phyloP scores from a whole-genome alignment of 2,888 invertebrate species.

The Druceiella hillmani region DNA sequence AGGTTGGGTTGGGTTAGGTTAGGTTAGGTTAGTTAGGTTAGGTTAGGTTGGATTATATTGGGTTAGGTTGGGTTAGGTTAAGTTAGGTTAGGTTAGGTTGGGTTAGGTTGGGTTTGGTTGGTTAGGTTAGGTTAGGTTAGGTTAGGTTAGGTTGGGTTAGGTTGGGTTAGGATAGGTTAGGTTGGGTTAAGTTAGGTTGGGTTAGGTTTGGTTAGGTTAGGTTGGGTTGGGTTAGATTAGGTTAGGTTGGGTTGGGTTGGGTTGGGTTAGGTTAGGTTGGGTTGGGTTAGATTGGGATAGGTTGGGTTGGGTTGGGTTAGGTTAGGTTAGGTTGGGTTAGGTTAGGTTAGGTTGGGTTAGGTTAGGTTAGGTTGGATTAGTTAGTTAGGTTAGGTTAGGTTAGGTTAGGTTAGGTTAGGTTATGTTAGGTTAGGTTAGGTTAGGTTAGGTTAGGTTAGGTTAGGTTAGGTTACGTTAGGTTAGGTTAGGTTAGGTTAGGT shows the following conservation, averaged over 20 bases:
- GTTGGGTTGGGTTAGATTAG: constrained; percentile 14
- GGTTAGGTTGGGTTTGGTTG: constrained; percentile 14
- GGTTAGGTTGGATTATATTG: constrained; percentile 8
- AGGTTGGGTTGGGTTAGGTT: constrained; percentile 14
- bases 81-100: constrained; percentile 14
- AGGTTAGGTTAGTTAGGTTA: constrained; percentile 12
- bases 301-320: constrained; percentile 11
- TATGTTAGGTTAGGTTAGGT: constrained; percentile 18
- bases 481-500: constrained; percentile 13
- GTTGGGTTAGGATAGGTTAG: constrained; percentile 14
- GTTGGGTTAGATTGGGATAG: constrained; percentile 13
- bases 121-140: constrained; percentile 14
- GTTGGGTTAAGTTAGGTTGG: constrained; percentile 14
- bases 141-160: constrained; percentile 14
- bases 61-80: constrained; percentile 14
- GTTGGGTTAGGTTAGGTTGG: constrained; percentile 14
- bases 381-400: constrained; percentile 14
- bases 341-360: constrained; percentile 13
- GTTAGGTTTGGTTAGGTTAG: constrained; percentile 14
- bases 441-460: constrained; percentile 15
- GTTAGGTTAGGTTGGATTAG: constrained; percentile 14
- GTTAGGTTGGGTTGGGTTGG: constrained; percentile 14
- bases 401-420: constrained; percentile 15
- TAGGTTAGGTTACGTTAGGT: constrained; percentile 13
- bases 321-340: constrained; percentile 14